These are phyloP conservation scores for Plumapathes pennacea DNA, from an alignment of 92 coral and sea anemone species.

Conservation along the genomic window DNA sequence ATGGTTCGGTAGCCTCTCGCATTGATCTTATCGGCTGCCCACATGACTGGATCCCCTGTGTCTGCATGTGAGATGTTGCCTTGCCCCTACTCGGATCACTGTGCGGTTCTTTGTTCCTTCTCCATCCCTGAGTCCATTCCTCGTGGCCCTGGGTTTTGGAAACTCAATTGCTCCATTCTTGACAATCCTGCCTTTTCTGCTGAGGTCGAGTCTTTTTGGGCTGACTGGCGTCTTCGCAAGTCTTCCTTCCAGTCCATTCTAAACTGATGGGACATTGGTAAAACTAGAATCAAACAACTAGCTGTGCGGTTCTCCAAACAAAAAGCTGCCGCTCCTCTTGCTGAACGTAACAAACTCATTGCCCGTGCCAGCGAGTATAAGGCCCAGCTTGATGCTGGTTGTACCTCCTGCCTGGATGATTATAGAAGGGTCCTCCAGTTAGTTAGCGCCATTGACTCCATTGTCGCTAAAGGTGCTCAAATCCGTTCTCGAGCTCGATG, in stretches of 20 bases:
- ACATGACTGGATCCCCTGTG: not conserved
- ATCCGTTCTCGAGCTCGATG: not conserved
- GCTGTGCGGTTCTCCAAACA: not conserved
- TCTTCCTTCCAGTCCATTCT: not conserved
- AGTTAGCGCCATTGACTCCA: not conserved
- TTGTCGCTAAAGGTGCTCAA: not conserved
- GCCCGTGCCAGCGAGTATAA: not conserved
- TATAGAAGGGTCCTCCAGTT: not conserved
- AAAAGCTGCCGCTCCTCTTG: not conserved
- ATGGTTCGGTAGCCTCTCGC: constrained; percentile 35
- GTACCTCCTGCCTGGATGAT: not conserved
- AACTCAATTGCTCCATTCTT: constrained; percentile 15
- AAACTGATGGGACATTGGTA: constrained; percentile 32
- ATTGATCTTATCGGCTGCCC: constrained; percentile 46
- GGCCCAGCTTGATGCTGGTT: not conserved
- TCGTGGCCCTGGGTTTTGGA: constrained; percentile 41
- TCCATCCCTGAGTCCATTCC: constrained; percentile 1
- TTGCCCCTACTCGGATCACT: constrained; percentile 37
- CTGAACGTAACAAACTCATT: not conserved
- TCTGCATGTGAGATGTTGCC: constrained; percentile 16
- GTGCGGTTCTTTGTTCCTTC: constrained; percentile 2
- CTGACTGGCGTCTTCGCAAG: constrained; percentile 4
- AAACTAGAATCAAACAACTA: constrained; percentile 1
- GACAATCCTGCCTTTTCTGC: not conserved
- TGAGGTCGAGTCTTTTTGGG: constrained; percentile 5